Evolutionary conservation across 2,888 invertebrate species (phyloP), one percentile per base, ranked within the genome.

Genomic region (Ichneumoninae sp.): DNA sequence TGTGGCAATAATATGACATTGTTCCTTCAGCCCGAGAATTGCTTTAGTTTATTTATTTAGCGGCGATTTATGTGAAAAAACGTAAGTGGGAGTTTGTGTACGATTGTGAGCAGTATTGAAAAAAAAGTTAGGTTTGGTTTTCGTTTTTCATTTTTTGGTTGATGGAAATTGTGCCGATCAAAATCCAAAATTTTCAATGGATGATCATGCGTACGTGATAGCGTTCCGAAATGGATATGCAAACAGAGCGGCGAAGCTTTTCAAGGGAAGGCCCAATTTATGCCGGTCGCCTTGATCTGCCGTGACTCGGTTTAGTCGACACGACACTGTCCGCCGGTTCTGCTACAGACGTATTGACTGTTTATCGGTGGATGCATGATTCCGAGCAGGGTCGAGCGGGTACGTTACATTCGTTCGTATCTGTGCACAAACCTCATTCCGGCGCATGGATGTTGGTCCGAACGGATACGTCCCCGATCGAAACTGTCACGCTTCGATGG

Each of bases 391-490:
- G 60, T 72, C 72, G 54, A 44, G 57, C 40, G 19, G 4, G n/a
- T 47, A 72, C 22, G 62, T 30, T 40, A 71, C 36, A 71, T 16
- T 13, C 62, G 36, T 33, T 36, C 71, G 54, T 71, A 54, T n/a
- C 70, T n/a, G 72, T 33, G 30, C 33, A 60, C 16, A 44, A 36
- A 57, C 52, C 26, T 16, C 40, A 71, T 44, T 36, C 52, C 36
- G 36, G 60, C 65, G 54, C 36, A 80, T 74, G 30, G 36, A 33
- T 65, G 33, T 60, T 44, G n/a, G 57, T 50, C 68, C 74, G 50
- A 68, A 68, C 68, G 80, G 74, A 74, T 74, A 72, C 60, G 80
- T 80, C 80, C 16, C 60, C 80, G 80, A 80, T 74, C 74, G 74
- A 80, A 80, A 68, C 74, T 60, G 57, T 74, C 74, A 60, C 68